These are phyloP conservation scores for Bos taurus DNA, from an alignment of 2,113 vertebrate species.

Conservation along the genomic window DNA sequence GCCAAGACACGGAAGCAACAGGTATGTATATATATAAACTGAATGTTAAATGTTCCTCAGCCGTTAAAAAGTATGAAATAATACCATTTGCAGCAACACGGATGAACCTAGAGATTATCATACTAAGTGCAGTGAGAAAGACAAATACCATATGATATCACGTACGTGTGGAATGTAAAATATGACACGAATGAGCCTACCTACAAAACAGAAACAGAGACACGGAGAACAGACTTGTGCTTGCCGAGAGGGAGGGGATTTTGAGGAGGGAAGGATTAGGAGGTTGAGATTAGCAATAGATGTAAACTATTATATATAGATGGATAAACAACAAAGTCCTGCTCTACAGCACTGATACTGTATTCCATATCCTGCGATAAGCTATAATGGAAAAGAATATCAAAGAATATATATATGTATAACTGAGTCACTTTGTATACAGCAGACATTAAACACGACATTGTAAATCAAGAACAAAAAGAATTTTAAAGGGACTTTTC, in stretches of 20 bases:
- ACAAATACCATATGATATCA: not conserved
- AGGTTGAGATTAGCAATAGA: not conserved
- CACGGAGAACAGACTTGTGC: not conserved
- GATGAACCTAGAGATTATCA: not conserved
- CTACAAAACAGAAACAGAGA: not conserved
- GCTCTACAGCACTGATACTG: not conserved
- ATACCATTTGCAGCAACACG: not conserved
- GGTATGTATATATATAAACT: not conserved
- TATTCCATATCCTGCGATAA: not conserved
- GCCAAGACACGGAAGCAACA: not conserved
- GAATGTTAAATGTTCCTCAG: not conserved
- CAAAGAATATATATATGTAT: not conserved
- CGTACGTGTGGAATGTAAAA: not conserved
- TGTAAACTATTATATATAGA: not conserved
- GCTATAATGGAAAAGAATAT: not conserved
- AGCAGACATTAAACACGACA: not conserved
- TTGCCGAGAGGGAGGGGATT: not conserved
- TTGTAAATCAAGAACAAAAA: not conserved
- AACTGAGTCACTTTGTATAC: not conserved
- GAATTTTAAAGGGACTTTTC: not conserved
- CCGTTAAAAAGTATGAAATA: not conserved
- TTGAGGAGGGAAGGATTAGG: not conserved
- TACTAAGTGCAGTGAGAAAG: not conserved
- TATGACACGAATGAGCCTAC: not conserved
- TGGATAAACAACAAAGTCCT: not conserved